These are phyloP conservation scores for Augochlorella aurata DNA, from an alignment of 2,888 invertebrate genomes.

Conservation along the genomic window DNA sequence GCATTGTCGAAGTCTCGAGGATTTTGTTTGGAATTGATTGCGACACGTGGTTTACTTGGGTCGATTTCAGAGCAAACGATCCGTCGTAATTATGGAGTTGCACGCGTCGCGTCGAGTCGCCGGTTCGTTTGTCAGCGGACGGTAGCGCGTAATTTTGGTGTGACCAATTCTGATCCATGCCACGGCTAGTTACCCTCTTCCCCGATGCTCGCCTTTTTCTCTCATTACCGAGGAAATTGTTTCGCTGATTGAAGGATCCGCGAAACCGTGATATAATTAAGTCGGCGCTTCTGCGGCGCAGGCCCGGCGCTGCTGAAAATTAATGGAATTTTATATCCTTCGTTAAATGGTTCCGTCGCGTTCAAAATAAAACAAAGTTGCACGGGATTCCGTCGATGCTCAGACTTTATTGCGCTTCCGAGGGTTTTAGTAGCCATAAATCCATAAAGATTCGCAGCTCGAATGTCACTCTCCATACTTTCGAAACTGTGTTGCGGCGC, in stretches of 20 bases:
- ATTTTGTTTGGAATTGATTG: not conserved
- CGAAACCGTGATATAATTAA: not conserved
- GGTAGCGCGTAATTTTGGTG: not conserved
- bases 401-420: not conserved
- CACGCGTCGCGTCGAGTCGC: not conserved
- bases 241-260: constrained; percentile 4
- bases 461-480: constrained; percentile 6
- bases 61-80: not conserved
- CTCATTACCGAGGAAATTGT: not conserved
- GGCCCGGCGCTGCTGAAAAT: not conserved
- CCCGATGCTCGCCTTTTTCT: not conserved
- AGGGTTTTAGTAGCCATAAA: not conserved
- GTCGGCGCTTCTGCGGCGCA: not conserved
- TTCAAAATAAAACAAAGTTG: not conserved
- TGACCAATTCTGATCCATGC: not conserved
- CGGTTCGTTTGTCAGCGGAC: not conserved
- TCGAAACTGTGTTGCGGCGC: not conserved
- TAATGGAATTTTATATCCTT: constrained; percentile 4
- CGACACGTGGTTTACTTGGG: not conserved
- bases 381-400: not conserved
- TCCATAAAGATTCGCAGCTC: not conserved
- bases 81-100: constrained; percentile 4
- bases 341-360: not conserved
- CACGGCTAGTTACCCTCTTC: not conserved
- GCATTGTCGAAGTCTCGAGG: not conserved